phyloP scores from a whole-genome alignment of 23 tunicate species.

The Styela clava region DNA sequence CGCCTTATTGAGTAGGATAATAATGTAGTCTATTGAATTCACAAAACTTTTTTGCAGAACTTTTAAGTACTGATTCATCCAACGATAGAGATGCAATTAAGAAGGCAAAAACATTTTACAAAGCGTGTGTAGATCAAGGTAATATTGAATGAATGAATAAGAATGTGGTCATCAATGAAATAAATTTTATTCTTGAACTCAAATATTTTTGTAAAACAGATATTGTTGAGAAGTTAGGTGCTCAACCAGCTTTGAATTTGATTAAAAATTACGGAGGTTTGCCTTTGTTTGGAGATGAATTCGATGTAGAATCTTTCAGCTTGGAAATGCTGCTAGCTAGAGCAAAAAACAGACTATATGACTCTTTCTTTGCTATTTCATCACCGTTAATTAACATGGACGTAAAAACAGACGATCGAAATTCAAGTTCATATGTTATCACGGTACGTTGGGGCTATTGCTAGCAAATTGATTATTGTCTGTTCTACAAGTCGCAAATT shows the following conservation, averaged over 20 bases:
- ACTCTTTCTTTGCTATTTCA: not conserved
- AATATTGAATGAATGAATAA: not conserved
- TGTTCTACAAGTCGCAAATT: too few species aligned
- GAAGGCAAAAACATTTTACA: not conserved
- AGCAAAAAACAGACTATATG: not conserved
- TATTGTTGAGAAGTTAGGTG: not conserved
- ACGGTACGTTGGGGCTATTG: not conserved
- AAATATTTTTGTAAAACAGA: too few species aligned
- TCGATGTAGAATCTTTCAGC: not conserved
- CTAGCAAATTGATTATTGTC: too few species aligned
- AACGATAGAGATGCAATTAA: conserved; percentile 7
- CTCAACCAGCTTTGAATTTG: not conserved
- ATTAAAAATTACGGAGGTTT: not conserved
- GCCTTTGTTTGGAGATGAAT: conserved; percentile 6
- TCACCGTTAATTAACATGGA: not conserved
- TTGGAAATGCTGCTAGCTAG: not conserved
- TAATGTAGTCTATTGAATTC: not conserved
- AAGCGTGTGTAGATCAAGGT: not conserved
- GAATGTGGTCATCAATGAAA: not conserved
- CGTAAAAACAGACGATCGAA: not conserved
- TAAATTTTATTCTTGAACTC: too few species aligned
- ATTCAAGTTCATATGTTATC: not conserved
- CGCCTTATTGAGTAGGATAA: too few species aligned
- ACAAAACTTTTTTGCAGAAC: not conserved
- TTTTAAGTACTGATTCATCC: not conserved